Evolutionary conservation across 2,797 vertebrate genomes (phyloP).

Genomic region (Phalanger gymnotis): DNA sequence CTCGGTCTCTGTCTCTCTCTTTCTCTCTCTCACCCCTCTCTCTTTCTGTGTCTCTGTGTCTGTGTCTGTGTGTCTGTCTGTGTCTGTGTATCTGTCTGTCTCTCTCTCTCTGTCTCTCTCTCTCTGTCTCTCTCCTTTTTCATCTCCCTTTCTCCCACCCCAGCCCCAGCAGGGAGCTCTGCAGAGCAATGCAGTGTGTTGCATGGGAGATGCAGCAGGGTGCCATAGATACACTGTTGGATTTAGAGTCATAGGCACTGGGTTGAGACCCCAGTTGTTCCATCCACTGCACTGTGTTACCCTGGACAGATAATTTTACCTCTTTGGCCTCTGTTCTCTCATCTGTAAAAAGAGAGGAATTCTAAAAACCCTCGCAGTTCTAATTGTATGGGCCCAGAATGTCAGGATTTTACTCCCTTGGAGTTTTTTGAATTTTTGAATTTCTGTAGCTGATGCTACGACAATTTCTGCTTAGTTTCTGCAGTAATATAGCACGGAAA

Average conservation of each 20-base stretch:
- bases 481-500: not conserved
- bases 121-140: not conserved
- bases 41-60: too few relatives aligned
- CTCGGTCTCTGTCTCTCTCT: too few relatives aligned
- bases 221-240: not conserved
- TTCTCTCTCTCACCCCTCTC: too few relatives aligned
- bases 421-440: not conserved
- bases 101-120: not conserved
- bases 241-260: not conserved
- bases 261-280: not conserved
- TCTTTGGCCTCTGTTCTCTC: not conserved
- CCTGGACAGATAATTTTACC: not conserved
- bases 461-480: not conserved
- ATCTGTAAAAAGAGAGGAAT: not conserved
- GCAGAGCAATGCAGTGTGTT: not conserved
- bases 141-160: not conserved
- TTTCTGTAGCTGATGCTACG: not conserved
- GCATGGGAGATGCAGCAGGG: not conserved
- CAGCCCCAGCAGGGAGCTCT: not conserved
- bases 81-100: not conserved
- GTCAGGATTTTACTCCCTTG: not conserved
- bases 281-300: not conserved
- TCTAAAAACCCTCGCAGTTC: not conserved
- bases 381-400: not conserved
- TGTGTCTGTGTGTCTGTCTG: not conserved